These are phyloP conservation scores for Nycteola revayana DNA, from an alignment of 2,888 invertebrate genomes.

Conservation along the genomic window DNA sequence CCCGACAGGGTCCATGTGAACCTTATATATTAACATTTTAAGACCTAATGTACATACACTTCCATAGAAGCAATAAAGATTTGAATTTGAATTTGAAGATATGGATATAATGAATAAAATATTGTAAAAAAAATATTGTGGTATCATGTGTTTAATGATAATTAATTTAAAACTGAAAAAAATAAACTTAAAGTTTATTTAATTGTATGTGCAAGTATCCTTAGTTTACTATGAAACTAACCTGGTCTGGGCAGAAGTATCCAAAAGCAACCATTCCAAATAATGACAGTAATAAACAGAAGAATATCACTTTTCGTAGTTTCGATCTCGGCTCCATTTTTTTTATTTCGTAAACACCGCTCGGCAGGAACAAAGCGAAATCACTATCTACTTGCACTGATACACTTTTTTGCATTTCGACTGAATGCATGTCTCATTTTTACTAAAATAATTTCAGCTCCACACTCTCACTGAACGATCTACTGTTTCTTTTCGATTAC, in stretches of 20 bases:
- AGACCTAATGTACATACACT: too few species aligned
- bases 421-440: conserved; percentile 81
- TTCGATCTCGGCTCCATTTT: conserved; percentile 93
- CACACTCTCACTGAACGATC: conserved; percentile 52
- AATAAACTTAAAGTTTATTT: too few species aligned
- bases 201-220: too few species aligned
- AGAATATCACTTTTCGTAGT: conserved; percentile 89
- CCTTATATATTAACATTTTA: too few species aligned
- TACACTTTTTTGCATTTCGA: conserved; percentile 87
- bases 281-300: conserved; percentile 91
- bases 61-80: too few species aligned
- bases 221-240: too few species aligned
- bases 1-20: too few species aligned
- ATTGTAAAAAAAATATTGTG: too few species aligned
- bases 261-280: conserved; percentile 94
- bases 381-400: conserved; percentile 93
- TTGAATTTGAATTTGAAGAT: too few species aligned
- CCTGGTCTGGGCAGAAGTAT: conserved; percentile 94
- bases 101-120: too few species aligned
- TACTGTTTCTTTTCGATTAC: conserved; percentile 37
- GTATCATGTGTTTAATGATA: too few species aligned
- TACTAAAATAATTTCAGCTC: conserved; percentile 57
- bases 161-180: too few species aligned
- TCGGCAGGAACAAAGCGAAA: conserved; percentile 89
- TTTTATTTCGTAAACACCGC: conserved; percentile 90